A percentile compares a stretch with the other conserved stretches of the same genome.
phyloP scores from a whole-genome alignment of 2,888 invertebrate genomes.

The Argyra leucocephala region DNA sequence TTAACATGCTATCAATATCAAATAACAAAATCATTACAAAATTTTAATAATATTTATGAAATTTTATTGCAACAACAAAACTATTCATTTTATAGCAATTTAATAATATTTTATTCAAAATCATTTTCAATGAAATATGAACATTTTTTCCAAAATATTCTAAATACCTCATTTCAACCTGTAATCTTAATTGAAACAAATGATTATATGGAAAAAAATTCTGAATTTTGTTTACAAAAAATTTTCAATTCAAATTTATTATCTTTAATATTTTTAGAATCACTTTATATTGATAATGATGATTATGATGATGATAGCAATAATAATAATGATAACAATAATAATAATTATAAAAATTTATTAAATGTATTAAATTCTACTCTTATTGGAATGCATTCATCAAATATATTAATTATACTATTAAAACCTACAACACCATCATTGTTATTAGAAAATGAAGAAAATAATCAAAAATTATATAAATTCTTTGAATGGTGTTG shows the following conservation, averaged over 20 bases:
- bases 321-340: no score
- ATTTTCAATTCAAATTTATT: background rate
- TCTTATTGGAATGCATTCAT: slow-evolving; percentile 1
- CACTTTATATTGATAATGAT: background rate
- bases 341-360: background rate
- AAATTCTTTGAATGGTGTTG: slow-evolving; percentile 15
- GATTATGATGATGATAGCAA: no score
- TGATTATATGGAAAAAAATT: background rate
- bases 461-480: background rate
- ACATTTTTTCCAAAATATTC: background rate
- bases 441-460: background rate
- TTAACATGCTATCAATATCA: no score
- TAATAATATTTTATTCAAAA: slow-evolving; percentile 6
- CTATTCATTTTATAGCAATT: background rate
- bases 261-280: background rate
- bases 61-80: background rate
- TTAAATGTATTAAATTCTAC: background rate
- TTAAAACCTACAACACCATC: background rate
- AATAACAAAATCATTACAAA: no score
- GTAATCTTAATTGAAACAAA: background rate
- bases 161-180: background rate
- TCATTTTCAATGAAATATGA: background rate
- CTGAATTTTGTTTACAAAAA: background rate
- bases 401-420: slow-evolving; percentile 2
- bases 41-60: no score